A percentile compares a stretch with the other conserved stretches of the same genome.
These are phyloP conservation scores for Calidris pugnax DNA, from an alignment of 2,113 vertebrate genomes.

Conservation along the genomic window DNA sequence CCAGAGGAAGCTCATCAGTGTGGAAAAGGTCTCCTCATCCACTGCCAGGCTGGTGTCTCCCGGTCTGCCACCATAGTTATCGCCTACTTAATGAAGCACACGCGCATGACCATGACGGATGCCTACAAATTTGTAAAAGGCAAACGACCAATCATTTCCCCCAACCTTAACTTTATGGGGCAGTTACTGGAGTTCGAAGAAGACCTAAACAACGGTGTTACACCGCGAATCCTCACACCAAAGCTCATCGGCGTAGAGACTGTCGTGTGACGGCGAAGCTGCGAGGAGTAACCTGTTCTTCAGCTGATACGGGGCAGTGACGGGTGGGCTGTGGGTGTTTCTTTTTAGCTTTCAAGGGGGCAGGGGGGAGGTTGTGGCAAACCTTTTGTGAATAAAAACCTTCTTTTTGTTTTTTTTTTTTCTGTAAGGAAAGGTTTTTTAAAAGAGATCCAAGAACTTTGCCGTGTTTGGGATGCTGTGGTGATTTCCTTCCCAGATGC, in stretches of 20 bases:
- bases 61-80: constrained; percentile 98
- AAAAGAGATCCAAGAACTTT: constrained; percentile 59
- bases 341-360: constrained; percentile 29
- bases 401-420: constrained; percentile 6
- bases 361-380: constrained; percentile 37
- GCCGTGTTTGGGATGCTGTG: constrained; percentile 36
- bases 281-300: background rate
- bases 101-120: constrained; percentile 98
- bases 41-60: constrained; percentile 97
- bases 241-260: constrained; percentile 94
- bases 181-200: constrained; percentile 98
- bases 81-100: constrained; percentile 99
- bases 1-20: constrained; percentile 97
- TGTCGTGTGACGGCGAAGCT: constrained; percentile 75
- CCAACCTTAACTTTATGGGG: constrained; percentile 99
- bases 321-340: background rate
- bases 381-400: constrained; percentile 59
- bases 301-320: background rate
- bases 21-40: constrained; percentile 92
- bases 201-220: constrained; percentile 96
- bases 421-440: constrained; percentile 64
- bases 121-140: constrained; percentile 99
- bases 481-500: constrained; percentile 29
- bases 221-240: constrained; percentile 94
- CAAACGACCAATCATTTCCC: constrained; percentile 97